Evolutionary conservation across 2,888 invertebrate species (phyloP), one percentile per base, ranked within the genome.

Genomic region (Diadromus collaris): DNA sequence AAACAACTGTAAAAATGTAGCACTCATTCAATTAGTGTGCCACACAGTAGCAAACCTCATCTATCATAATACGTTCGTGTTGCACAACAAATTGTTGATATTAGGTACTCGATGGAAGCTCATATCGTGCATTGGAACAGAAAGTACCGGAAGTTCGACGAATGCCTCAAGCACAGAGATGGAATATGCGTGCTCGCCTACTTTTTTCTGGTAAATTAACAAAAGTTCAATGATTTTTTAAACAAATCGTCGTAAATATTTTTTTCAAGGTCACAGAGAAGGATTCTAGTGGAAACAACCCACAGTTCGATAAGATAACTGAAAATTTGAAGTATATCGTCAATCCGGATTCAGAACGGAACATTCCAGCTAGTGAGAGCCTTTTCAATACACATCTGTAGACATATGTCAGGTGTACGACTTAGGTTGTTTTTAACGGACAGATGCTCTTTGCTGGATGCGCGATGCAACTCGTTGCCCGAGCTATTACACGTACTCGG

Each of bases 81-180:
- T 19, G 6, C 6, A 6, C 9, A 6, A 13, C 2, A 27, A 1
- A 44, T 72, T 13, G 6, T 61, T 21, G 10, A 60, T n/a, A 38
- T 0, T 29, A 89, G 89, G 87, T 89, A 82, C 74, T 88, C 89
- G 0, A 87, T 89, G 88, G 89, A 89, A 77, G 81, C 85, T 5
- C 89, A 89, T 21, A 81, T 76, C 5, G 80, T 89, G 1, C 89
- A 89, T 79, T 87, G 87, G 86, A 89, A 89, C 46, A 70, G 84
- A 71, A 89, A 87, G 69, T 89, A 89, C 69, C n/a, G 44, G 0
- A 79, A 78, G 0, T 81, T 85, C 21, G 84, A 87, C 16, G 86
- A 88, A 48, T 86, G 86, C 69, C 65, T 84, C 10, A 86, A 85
- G 13, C 84, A 88, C 38, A 84, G 78, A 64, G 89, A 89, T 64